Base-by-base conservation (phyloP, 2,797 vertebrate species). In the Xiphorhynchus erythropygius region DNA sequence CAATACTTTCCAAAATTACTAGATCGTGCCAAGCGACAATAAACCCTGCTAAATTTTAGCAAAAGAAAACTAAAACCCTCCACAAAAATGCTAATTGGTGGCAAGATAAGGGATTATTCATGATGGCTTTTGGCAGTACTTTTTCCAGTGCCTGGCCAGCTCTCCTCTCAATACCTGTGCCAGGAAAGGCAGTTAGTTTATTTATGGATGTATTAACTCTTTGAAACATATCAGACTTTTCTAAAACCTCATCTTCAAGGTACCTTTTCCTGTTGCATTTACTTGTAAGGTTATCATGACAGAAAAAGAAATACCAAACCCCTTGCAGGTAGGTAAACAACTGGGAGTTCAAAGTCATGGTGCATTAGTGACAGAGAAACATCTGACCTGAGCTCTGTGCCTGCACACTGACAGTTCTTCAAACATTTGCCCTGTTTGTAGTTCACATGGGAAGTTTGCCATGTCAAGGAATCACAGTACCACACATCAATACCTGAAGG, bases 221-320 rank as follows among this genome's bases (percentile, higher is more conserved):
- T 24, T 37, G 17, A 87, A 82, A n/a, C 37, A n/a, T 2, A 30
- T 23, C 17, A 37, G 18, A 19, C 19, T 77, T 57, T 23, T 49
- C 6, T 30, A 42, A 91, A 49, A 65, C 19, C 2, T 59, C 19
- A 53, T 3, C 52, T 77, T 47, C 0, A 2, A 60, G 19, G 7
- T n/a, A 10, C 3, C 41, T 64, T 25, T 18, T 16, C 52, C 14
- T 42, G 3, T 37, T 65, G 8, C 32, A 47, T 30, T 82, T 41
- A 42, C 19, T 76, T 41, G 27, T 42, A 70, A 87, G 27, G 19
- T 59, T 71, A 33, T 22, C 65, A 23, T 53, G 32, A 33, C 5
- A 49, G 35, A 60, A 42, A 53, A 60, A 28, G 27, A 82, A 87
- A 91, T 87, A 52, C 52, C 71, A 87, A 65, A 65, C 32, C 52